Conservation (phyloP, 2,113 vertebrate species). For the Casuarius casuarius region DNA sequence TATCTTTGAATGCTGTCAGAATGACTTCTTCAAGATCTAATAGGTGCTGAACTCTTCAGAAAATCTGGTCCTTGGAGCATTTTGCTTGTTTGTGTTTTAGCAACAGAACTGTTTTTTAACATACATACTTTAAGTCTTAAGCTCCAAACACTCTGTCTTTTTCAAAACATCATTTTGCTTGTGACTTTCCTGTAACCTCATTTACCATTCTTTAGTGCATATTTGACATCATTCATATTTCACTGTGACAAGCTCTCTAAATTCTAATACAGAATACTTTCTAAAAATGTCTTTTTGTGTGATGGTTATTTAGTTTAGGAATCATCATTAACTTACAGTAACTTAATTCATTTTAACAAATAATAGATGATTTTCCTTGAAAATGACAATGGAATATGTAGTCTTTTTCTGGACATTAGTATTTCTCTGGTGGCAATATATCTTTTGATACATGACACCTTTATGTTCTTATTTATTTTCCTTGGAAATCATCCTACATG, state of each 20-base stretch:
- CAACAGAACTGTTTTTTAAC: neutral
- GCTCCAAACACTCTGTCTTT: neutral
- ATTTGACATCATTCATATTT: constrained; percentile 56
- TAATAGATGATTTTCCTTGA: neutral
- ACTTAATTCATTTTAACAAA: constrained; percentile 25
- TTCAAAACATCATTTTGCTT: neutral
- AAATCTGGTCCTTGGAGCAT: neutral
- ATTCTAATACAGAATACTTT: constrained; percentile 29
- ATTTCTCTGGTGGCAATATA: neutral
- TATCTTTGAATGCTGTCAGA: neutral
- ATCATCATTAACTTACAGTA: constrained; percentile 36
- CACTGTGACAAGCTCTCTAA: constrained; percentile 2
- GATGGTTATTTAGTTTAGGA: neutral
- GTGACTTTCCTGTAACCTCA: constrained; percentile 41
- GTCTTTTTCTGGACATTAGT: neutral
- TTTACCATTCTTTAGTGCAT: constrained; percentile 13
- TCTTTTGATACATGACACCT: neutral
- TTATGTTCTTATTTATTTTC: constrained; percentile 38
- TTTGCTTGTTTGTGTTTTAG: neutral
- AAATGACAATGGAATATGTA: constrained; percentile 13
- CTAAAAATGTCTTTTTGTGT: neutral
- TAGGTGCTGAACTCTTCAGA: neutral
- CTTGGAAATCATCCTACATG: neutral
- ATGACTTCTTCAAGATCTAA: neutral
- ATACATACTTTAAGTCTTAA: neutral